These are phyloP conservation scores for Hydrocynus forskahlii DNA, from an alignment of 2,797 vertebrate genomes.

Conservation along the genomic window DNA sequence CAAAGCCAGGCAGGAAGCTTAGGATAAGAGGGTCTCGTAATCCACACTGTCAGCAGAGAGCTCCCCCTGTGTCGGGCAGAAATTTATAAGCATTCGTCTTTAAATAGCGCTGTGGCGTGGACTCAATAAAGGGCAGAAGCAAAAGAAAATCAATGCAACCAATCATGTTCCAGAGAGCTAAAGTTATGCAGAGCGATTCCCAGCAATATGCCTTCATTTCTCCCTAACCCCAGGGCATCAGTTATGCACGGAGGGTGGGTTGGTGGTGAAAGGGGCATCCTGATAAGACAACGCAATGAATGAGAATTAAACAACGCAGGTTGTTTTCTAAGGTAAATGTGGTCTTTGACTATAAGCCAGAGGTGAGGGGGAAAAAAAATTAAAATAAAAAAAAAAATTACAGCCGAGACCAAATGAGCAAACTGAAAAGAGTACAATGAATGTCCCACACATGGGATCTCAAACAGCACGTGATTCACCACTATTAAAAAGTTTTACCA, in stretches of 20 bases:
- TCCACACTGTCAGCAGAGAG: constrained; percentile 65
- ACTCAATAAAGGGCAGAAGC: constrained; percentile 53
- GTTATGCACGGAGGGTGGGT: constrained; percentile 3
- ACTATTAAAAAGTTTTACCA: constrained; percentile 87
- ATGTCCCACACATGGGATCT: constrained; percentile 76
- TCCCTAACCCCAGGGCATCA: constrained; percentile 46
- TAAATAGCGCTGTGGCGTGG: constrained; percentile 62
- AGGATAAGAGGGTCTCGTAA: constrained; percentile 54
- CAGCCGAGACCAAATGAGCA: constrained; percentile 77
- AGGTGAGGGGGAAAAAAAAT: constrained; percentile 55
- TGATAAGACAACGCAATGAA: constrained; percentile 53
- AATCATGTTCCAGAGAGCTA: constrained; percentile 52
- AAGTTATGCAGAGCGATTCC: constrained; percentile 45
- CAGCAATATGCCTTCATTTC: constrained; percentile 40
- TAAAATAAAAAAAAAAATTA: constrained; percentile 62
- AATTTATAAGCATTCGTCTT: constrained; percentile 65
- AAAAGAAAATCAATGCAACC: constrained; percentile 59
- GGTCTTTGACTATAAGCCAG: constrained; percentile 61
- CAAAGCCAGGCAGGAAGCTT: constrained; percentile 39
- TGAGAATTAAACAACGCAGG: constrained; percentile 71
- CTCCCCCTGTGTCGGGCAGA: constrained; percentile 62
- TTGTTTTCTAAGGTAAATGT: constrained; percentile 70
- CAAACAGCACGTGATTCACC: constrained; percentile 81
- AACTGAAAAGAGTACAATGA: constrained; percentile 80
- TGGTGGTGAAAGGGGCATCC: constrained; percentile 24